These are phyloP conservation scores for Semaprochilodus insignis DNA, from an alignment of 2,797 vertebrate genomes.

Conservation along the genomic window DNA sequence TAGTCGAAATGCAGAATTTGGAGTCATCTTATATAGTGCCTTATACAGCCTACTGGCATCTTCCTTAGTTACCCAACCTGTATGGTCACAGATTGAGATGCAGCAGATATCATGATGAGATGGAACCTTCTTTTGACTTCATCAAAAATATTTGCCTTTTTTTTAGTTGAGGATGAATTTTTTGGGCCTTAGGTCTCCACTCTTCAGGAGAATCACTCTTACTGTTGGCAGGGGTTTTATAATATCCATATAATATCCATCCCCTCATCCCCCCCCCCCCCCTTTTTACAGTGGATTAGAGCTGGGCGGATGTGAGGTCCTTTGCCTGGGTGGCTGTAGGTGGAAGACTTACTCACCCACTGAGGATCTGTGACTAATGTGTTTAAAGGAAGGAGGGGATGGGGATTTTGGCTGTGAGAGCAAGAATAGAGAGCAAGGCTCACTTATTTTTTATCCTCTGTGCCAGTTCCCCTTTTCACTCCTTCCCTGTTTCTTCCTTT, in stretches of 20 bases:
- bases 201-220: neutral
- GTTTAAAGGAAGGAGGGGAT: conserved; percentile 56
- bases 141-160: too few relatives aligned
- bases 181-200: conserved; percentile 49
- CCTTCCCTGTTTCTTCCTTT: conserved; percentile 51
- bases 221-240: neutral
- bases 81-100: too few relatives aligned
- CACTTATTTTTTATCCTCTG: conserved; percentile 75
- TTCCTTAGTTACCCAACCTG: too few relatives aligned
- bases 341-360: conserved; percentile 66
- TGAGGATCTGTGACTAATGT: conserved; percentile 71
- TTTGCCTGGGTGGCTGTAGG: conserved; percentile 5
- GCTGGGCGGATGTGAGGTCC: neutral
- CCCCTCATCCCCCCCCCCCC: neutral
- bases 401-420: conserved; percentile 52
- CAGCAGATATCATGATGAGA: neutral
- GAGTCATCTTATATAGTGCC: too few relatives aligned
- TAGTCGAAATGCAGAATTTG: too few relatives aligned
- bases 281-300: conserved; percentile 4
- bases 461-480: conserved; percentile 79
- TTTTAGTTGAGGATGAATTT: conserved; percentile 61
- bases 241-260: neutral
- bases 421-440: conserved; percentile 54
- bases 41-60: too few relatives aligned
- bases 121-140: too few relatives aligned